Evolutionary conservation across 2,888 invertebrate species (phyloP).

Genomic region (Temnothorax unifasciatus): DNA sequence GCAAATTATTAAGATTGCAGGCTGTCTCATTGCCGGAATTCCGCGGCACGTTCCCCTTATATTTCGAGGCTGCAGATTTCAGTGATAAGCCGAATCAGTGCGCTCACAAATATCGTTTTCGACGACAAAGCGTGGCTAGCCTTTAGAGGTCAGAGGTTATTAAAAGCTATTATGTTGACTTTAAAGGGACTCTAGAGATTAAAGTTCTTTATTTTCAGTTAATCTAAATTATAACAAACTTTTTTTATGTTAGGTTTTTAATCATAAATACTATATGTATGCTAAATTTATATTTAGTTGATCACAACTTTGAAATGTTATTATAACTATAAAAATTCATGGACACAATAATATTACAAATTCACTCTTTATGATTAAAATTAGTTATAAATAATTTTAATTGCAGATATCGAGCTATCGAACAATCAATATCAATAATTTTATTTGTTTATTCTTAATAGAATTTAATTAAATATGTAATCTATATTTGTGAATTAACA

Average conservation of each 20-base stretch:
- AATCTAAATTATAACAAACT: constrained; percentile 5
- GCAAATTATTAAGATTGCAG: constrained; percentile 73
- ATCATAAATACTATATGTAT: not conserved
- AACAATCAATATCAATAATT: not conserved
- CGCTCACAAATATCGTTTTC: constrained; percentile 27
- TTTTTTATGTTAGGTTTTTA: not conserved
- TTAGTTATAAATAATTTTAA: constrained; percentile 10
- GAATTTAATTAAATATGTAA: not conserved
- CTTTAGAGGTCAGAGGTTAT: not conserved
- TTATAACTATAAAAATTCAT: not conserved
- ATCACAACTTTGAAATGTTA: not conserved
- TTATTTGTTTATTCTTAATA: not conserved
- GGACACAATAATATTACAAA: not conserved
- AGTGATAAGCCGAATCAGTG: constrained; percentile 31
- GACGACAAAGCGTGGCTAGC: not conserved
- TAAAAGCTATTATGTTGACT: not conserved
- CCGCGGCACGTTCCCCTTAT: constrained; percentile 71
- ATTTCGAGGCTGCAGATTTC: constrained; percentile 59
- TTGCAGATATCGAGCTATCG: not conserved
- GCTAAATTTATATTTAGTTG: not conserved
- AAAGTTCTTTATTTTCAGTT: not conserved
- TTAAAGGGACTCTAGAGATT: not conserved
- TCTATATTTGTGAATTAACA: not conserved
- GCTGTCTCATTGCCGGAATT: constrained; percentile 68
- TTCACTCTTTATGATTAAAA: not conserved